Evolutionary conservation across 2,888 invertebrate species (phyloP).

Genomic region (Coelopa pilipes): DNA sequence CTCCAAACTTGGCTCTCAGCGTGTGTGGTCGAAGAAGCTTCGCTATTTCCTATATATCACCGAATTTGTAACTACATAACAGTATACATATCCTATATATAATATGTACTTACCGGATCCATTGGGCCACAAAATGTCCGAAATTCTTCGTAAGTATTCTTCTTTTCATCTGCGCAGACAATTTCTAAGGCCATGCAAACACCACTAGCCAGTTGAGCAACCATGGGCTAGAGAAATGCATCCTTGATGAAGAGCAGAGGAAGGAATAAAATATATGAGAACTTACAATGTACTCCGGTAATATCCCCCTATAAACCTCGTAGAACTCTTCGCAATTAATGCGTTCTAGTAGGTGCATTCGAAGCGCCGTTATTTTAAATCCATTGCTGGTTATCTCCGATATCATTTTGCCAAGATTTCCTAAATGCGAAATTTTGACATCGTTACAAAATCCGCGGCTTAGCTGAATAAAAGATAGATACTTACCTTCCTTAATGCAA

Average conservation of each 20-base stretch:
- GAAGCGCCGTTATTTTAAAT: constrained; percentile 82
- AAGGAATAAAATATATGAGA: not conserved
- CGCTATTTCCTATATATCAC: constrained; percentile 79
- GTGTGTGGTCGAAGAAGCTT: constrained; percentile 85
- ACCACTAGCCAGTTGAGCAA: constrained; percentile 85
- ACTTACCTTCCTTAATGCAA: constrained; percentile 78
- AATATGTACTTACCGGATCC: constrained; percentile 82
- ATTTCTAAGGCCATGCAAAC: constrained; percentile 89
- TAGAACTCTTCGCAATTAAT: constrained; percentile 90
- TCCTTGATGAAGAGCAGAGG: not conserved
- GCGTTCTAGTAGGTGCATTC: constrained; percentile 82
- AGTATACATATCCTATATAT: not conserved
- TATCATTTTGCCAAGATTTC: constrained; percentile 76
- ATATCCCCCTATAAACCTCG: constrained; percentile 91
- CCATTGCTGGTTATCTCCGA: constrained; percentile 79
- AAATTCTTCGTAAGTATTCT: constrained; percentile 76
- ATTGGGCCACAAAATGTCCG: constrained; percentile 87
- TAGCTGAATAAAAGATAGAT: not conserved
- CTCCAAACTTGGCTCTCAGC: constrained; percentile 85
- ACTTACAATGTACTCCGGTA: constrained; percentile 78
- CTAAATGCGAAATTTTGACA: constrained; percentile 34
- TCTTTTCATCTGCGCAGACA: constrained; percentile 70
- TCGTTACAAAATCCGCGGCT: not conserved
- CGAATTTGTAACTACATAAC: constrained; percentile 9
- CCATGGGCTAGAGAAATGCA: constrained; percentile 76